Evolutionary conservation across 2,113 vertebrate species (phyloP).

Genomic region (Numida meleagris): DNA sequence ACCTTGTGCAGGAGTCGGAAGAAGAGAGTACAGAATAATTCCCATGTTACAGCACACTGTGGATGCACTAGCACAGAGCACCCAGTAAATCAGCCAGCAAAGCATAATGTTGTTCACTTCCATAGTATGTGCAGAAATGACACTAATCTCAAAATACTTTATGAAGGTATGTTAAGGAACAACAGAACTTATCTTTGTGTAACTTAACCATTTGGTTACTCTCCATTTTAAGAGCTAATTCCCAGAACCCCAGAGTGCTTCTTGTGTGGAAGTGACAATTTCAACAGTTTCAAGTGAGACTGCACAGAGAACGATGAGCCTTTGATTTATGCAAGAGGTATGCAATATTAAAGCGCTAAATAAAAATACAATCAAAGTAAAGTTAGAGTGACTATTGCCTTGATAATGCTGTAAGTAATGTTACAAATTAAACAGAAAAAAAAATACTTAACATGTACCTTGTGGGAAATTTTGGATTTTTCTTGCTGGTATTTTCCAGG

Average conservation of each 20-base stretch:
- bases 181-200: not conserved
- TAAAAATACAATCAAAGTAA: not conserved
- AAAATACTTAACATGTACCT: not conserved
- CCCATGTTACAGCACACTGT: not conserved
- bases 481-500: not conserved
- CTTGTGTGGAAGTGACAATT: not conserved
- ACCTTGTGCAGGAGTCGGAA: not conserved
- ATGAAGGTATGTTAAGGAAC: not conserved
- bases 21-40: not conserved
- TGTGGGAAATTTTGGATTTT: not conserved
- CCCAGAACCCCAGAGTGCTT: fast-evolving
- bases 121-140: not conserved
- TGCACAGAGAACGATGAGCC: not conserved
- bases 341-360: not conserved
- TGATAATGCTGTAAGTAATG: not conserved
- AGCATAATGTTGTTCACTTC: not conserved
- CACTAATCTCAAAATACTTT: not conserved
- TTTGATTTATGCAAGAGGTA: not conserved
- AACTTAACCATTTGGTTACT: not conserved
- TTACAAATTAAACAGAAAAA: not conserved
- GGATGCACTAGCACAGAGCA: not conserved
- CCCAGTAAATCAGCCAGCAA: not conserved
- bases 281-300: not conserved
- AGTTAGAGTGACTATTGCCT: not conserved
- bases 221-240: not conserved